Percentiles rank a stretch among this genome's conserved stretches.
These are phyloP conservation scores for Epizoanthus ramosus DNA, from an alignment of 92 coral and sea anemone genomes.

Conservation along the genomic window DNA sequence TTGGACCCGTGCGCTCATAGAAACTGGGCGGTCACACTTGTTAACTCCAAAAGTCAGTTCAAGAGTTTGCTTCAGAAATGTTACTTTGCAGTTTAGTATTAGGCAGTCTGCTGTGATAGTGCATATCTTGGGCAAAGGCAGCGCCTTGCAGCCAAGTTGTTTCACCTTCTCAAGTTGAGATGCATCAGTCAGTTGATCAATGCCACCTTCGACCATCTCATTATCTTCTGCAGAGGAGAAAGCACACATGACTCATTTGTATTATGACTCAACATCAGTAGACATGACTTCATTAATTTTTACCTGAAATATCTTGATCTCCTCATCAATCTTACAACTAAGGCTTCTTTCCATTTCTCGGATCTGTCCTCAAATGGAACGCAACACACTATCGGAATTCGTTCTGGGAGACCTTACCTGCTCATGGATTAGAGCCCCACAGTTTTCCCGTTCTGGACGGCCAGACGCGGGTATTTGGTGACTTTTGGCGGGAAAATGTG, in stretches of 20 bases:
- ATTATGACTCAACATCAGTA: too few species aligned
- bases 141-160: constrained; percentile 18
- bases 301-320: too few species aligned
- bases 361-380: too few species aligned
- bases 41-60: constrained; percentile 45
- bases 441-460: too few species aligned
- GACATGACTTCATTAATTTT: too few species aligned
- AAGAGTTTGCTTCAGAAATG: constrained; percentile 47
- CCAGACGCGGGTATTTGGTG: too few species aligned
- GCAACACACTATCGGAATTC: too few species aligned
- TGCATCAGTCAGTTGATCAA: not conserved
- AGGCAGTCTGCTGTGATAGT: constrained; percentile 53
- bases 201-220: not conserved
- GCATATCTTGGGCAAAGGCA: constrained; percentile 48
- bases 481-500: too few species aligned
- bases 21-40: constrained; percentile 56
- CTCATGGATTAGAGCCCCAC: too few species aligned
- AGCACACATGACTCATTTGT: not conserved
- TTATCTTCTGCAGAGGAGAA: not conserved
- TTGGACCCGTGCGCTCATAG: constrained; percentile 36
- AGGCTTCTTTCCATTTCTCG: too few species aligned
- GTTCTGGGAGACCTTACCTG: too few species aligned
- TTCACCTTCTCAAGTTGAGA: not conserved
- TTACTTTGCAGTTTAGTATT: constrained; percentile 32
- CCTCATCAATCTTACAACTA: too few species aligned